Evolutionary conservation across 2,888 invertebrate species (phyloP), one percentile per base, ranked within the genome.

Genomic region (Ommatoiulus sabulosus): DNA sequence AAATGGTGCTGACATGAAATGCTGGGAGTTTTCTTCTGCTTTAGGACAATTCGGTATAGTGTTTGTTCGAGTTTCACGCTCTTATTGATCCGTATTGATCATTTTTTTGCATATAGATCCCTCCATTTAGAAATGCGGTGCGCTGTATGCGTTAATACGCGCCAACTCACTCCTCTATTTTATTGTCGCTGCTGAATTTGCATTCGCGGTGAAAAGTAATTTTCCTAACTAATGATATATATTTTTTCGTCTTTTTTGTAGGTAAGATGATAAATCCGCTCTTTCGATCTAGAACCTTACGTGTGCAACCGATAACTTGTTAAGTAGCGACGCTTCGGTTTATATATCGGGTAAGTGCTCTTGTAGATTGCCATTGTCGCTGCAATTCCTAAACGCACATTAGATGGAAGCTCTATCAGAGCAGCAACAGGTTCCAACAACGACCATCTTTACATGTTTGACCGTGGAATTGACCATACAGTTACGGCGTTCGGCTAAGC

Each of bases 1-100:
- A 80, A 80, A 80, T 80, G 80, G 80, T 80, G 80, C 80, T 80
- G 80, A 80, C 80, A 80, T 43, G 80, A 80, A 80, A 80, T 80
- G 80, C 80, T 80, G 35, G 80, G 80, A 80, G 80, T 80, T 80
- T 80, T 80, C 80, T 80, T 80, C 80, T 80, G 24, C 80, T 80
- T 80, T 80, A 80, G 80, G 80, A 80, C 80, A 80, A 80, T 80
- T 80, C 80, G 80, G 80, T 80, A 48, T 48, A 80, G 8, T 80
- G 80, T 80, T 80, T 80, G 80, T 80, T 80, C 80, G 24, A 35
- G 80, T 80, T 80, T 80, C 35, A 80, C 80, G 80, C 80, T 24
- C 80, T 35, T 80, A 80, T 80, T 80, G 80, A 80, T 80, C 80
- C 80, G 80, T 80, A 80, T 80, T 80, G 80, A 80, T 80, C 80